Evolutionary conservation across 2,888 invertebrate species (phyloP).

Genomic region (Tineola bisselliella): DNA sequence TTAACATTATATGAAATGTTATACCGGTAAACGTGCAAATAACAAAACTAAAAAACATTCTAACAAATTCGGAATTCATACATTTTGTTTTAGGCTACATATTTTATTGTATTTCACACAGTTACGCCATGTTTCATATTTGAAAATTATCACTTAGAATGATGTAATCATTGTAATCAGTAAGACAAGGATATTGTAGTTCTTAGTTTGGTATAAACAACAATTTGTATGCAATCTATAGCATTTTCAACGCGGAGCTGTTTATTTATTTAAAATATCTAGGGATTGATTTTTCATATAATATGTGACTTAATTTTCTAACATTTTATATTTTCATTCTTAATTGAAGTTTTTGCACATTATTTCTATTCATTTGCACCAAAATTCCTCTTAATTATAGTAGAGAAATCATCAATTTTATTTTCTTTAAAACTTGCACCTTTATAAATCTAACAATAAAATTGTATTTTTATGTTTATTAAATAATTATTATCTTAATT

Average conservation of each 20-base stretch:
- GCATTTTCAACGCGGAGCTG: too few relatives aligned
- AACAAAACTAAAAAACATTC: background rate
- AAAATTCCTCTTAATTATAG: too few relatives aligned
- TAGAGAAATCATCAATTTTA: background rate
- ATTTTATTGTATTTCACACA: background rate
- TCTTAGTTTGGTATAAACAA: background rate
- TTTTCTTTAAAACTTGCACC: background rate
- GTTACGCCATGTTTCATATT: background rate
- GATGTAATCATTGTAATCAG: slow-evolving; percentile 5
- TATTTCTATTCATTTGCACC: slow-evolving; percentile 1
- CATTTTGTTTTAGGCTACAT: background rate
- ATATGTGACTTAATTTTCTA: background rate
- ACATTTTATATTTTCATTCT: background rate
- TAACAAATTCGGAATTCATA: too few relatives aligned
- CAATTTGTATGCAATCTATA: background rate
- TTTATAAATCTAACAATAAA: background rate
- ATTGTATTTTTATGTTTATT: too few relatives aligned
- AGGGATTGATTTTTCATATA: too few relatives aligned
- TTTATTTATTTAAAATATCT: too few relatives aligned
- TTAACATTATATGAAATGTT: background rate
- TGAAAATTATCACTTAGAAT: background rate
- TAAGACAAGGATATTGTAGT: background rate
- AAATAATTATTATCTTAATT: too few relatives aligned
- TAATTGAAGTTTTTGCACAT: background rate
- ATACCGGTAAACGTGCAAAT: background rate